A percentile compares a stretch with the other conserved stretches of the same genome.
phyloP scores from a whole-genome alignment of 2,113 vertebrate genomes.

The Pseudorectes ferrugineus region DNA sequence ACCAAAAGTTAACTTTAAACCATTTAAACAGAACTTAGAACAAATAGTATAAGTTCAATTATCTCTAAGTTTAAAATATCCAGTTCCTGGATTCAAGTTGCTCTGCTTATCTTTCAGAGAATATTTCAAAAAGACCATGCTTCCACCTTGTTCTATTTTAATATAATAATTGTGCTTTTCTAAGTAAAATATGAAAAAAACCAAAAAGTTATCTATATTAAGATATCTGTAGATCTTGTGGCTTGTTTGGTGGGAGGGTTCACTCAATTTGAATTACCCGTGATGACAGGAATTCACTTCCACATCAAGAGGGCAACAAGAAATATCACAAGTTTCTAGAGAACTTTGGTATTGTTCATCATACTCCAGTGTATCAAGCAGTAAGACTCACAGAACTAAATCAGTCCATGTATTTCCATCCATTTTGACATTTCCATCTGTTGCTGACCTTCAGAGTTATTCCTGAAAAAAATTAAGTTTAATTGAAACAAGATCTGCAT shows the following conservation, averaged over 20 bases:
- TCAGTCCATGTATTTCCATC: not conserved
- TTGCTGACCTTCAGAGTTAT: not conserved
- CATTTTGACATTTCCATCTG: not conserved
- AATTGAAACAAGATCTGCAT: not conserved
- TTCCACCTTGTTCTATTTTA: not conserved
- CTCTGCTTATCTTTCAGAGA: not conserved
- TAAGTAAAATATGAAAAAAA: not conserved
- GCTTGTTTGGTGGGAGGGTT: not conserved
- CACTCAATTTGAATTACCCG: accelerated
- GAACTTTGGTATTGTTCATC: not conserved
- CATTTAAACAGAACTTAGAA: not conserved
- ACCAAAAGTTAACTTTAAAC: not conserved
- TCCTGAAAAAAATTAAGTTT: not conserved
- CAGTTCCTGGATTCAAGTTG: not conserved
- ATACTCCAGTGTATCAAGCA: not conserved
- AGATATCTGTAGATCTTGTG: not conserved
- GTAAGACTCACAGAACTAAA: not conserved
- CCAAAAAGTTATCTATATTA: not conserved
- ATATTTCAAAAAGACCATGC: not conserved
- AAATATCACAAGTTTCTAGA: not conserved
- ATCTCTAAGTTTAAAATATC: not conserved
- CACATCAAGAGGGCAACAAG: not conserved
- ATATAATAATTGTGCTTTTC: not conserved
- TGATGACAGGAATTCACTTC: not conserved
- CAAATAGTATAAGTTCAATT: not conserved